Percentiles rank a stretch among this genome's conserved stretches.
phyloP scores from a whole-genome alignment of 2,113 vertebrate genomes.

The Elephas maximus region DNA sequence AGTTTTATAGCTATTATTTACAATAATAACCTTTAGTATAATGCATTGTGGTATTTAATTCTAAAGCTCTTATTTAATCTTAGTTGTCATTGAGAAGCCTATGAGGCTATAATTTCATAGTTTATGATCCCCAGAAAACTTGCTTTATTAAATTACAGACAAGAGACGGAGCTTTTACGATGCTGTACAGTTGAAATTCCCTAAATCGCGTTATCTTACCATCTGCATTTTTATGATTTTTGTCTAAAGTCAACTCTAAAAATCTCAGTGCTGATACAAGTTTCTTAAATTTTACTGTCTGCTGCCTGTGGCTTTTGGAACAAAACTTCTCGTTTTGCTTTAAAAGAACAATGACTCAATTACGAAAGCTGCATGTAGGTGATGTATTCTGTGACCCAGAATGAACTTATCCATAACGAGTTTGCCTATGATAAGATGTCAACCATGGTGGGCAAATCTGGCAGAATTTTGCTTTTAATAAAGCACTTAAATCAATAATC shows the following conservation, averaged over 20 bases:
- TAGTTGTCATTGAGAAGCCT: constrained; percentile 34
- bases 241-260: constrained; percentile 55
- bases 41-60: constrained; percentile 17
- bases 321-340: constrained; percentile 54
- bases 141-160: constrained; percentile 49
- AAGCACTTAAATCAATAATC: constrained; percentile 57
- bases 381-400: neutral
- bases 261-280: constrained; percentile 56
- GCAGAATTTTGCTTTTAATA: constrained; percentile 36
- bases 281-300: constrained; percentile 52
- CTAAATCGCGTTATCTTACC: constrained; percentile 61
- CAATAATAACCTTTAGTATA: constrained; percentile 21
- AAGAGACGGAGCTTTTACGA: constrained; percentile 47
- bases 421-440: neutral
- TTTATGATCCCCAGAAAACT: constrained; percentile 52
- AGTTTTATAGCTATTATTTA: constrained; percentile 49
- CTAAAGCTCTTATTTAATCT: constrained; percentile 63
- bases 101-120: constrained; percentile 48
- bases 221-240: constrained; percentile 67
- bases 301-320: neutral
- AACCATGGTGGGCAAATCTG: neutral
- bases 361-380: neutral
- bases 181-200: constrained; percentile 65
- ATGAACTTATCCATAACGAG: neutral
- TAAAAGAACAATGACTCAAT: constrained; percentile 9